phyloP scores from a whole-genome alignment of 2,113 vertebrate genomes.

The Cyphotilapia sp. region DNA sequence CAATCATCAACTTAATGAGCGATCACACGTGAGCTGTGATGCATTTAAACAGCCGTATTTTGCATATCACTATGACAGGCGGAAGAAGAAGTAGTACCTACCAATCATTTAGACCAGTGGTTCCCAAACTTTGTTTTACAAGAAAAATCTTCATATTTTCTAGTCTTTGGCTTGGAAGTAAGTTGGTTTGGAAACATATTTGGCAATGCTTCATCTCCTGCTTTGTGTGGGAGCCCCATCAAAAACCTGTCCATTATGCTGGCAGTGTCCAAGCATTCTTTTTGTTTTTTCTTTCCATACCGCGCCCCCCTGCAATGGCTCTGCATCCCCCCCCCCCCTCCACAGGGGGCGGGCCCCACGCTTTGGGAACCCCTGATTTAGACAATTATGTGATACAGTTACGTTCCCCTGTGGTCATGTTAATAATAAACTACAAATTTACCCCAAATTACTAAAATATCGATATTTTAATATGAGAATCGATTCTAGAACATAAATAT shows the following conservation, averaged over 20 bases:
- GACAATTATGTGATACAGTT: neutral
- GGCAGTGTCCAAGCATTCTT: neutral
- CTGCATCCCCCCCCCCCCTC: neutral
- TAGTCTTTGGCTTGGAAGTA: neutral
- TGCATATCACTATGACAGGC: neutral
- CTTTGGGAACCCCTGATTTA: neutral
- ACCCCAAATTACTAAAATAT: neutral
- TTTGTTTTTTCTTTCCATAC: neutral
- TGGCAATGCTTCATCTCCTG: neutral
- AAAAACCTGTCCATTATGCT: neutral
- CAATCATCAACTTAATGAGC: neutral
- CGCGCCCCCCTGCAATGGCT: neutral
- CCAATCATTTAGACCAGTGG: neutral
- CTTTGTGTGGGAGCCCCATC: neutral
- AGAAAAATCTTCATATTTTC: neutral
- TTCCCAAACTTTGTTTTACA: neutral
- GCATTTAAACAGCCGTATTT: neutral
- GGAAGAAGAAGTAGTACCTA: neutral
- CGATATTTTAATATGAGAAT: neutral
- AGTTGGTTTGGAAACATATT: neutral
- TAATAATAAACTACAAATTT: neutral
- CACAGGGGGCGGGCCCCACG: neutral
- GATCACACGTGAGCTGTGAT: neutral
- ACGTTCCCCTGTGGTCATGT: neutral
- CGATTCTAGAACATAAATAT: neutral